Base-by-base conservation (phyloP, 2,888 invertebrate species). In the Oscheius onirici region DNA sequence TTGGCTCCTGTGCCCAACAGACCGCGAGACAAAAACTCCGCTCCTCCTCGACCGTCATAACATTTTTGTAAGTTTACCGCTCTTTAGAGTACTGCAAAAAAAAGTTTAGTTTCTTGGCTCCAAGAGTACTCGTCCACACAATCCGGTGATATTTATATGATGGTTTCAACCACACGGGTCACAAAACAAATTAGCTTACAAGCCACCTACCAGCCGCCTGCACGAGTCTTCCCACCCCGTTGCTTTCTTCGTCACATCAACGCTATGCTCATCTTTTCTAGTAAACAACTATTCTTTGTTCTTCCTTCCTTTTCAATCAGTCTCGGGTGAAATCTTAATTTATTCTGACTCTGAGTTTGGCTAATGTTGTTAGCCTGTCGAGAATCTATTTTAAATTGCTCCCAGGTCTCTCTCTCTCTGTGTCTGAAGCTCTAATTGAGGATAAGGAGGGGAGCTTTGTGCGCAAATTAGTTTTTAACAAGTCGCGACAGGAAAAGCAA, bases 1-100 rank as follows among this genome's bases (percentile, higher is more conserved):
- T 24, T 54, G 41, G 52, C 54, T 22, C 52, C 66, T 1, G 66
- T 54, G 11, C 41, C 66, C 52, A 51, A 46, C 34, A 51, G 66
- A 22, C 10, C 26, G 10, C 24, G 66, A 22, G 66, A 66, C 66
- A 66, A 66, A 17, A 26, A 66, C 34, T 66, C 66, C 52, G 66
- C 66, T 10, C 66, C 66, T 8, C 66, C 66, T 22, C 28, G 66
- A 40, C 66, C 66, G n/a, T 26, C 17, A n/a, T 34, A 52, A 49
- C 34, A n/a, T 34, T 49, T 49, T 17, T 46, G 28, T 34, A 28
- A 13, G 28, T 28, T 49, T 34, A 28, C 52, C 52, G 17, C 34
- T 24, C 28, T n/a, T 49, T 17, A 10, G 49, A 49, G 17, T n/a
- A 49, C 2, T 6, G 8, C 8, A 3, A 3, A 8, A 34, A 34